These are phyloP conservation scores for Pipistrellus kuhlii DNA, from an alignment of 2,797 vertebrate genomes.

Conservation along the genomic window DNA sequence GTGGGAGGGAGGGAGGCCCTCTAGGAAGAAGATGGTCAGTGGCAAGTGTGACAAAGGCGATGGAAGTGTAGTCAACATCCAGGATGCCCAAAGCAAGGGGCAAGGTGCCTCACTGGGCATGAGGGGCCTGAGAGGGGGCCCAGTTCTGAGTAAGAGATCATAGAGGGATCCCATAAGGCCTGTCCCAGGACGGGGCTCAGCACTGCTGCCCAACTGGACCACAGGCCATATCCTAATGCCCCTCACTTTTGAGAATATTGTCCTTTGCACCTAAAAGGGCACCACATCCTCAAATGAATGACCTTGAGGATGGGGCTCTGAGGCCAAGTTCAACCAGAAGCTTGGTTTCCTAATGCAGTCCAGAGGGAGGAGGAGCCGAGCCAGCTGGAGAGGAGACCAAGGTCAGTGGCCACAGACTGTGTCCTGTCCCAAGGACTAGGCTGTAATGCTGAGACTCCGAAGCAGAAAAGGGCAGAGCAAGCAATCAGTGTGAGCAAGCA, in stretches of 20 bases:
- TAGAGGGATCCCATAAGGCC: background rate
- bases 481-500: background rate
- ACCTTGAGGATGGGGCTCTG: background rate
- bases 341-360: constrained; percentile 14
- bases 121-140: background rate
- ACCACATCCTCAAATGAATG: background rate
- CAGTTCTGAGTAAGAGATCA: background rate
- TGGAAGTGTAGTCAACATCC: background rate
- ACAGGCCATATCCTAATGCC: background rate
- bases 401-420: background rate
- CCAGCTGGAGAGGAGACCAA: constrained; percentile 3
- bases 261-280: background rate
- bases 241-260: background rate
- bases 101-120: background rate
- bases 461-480: background rate
- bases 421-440: background rate
- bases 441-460: background rate
- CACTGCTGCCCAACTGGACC: background rate
- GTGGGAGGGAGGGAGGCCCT: background rate
- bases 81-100: background rate
- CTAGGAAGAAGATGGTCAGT: background rate
- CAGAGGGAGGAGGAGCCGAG: background rate
- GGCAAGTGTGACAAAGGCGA: background rate
- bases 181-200: background rate
- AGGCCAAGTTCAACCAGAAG: background rate